These are phyloP conservation scores for Chaetodon trifasciatus DNA, from an alignment of 2,797 vertebrate species.

Conservation along the genomic window DNA sequence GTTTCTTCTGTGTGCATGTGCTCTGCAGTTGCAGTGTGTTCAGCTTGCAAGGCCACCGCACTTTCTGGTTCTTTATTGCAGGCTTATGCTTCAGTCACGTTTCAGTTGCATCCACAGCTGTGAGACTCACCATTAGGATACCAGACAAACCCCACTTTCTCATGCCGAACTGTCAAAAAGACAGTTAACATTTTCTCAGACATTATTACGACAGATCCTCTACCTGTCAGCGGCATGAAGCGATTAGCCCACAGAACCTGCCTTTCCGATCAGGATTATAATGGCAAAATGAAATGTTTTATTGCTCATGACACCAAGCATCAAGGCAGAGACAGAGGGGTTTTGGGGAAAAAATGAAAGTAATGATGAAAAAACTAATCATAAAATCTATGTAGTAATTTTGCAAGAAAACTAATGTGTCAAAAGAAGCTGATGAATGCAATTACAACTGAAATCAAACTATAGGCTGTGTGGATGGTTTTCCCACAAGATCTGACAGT, in stretches of 20 bases:
- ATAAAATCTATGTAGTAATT: conserved; percentile 46
- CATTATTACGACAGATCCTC: conserved; percentile 42
- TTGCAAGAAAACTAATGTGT: conserved; percentile 45
- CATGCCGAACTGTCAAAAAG: conserved; percentile 63
- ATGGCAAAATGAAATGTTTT: conserved; percentile 62
- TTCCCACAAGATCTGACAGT: conserved; percentile 38
- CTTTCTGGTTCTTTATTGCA: not conserved
- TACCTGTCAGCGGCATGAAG: conserved; percentile 49
- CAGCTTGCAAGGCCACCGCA: not conserved
- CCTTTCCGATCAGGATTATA: conserved; percentile 69
- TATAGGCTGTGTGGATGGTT: conserved; percentile 5
- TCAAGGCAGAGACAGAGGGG: conserved; percentile 12
- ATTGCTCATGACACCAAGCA: conserved; percentile 39
- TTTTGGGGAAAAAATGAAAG: conserved; percentile 17
- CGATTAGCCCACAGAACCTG: conserved; percentile 65
- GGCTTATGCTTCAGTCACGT: not conserved
- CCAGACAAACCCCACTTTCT: conserved; percentile 31
- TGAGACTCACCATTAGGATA: conserved; percentile 40
- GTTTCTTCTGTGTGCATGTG: not conserved
- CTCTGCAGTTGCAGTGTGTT: not conserved
- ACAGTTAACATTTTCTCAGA: conserved; percentile 50
- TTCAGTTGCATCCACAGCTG: conserved; percentile 5
- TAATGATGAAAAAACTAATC: conserved; percentile 30
- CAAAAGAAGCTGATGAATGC: conserved; percentile 47
- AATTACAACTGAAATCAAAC: conserved; percentile 55